Evolutionary conservation across 2,113 vertebrate genomes (phyloP).

Genomic region (Megaleporinus macrocephalus): DNA sequence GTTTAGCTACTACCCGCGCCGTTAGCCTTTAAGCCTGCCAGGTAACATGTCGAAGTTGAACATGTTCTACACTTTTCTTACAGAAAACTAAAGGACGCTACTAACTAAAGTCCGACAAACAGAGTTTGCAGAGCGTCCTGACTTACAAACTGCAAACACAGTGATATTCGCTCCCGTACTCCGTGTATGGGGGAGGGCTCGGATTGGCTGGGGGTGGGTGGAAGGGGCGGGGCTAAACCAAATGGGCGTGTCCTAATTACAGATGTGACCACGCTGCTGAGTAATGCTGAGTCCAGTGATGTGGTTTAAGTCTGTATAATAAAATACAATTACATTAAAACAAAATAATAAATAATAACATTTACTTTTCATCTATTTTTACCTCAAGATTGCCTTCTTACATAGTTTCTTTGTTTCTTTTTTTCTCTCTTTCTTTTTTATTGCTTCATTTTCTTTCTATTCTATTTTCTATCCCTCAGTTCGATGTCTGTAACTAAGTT

Average conservation of each 20-base stretch:
- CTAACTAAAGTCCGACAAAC: not conserved
- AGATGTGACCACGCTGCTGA: not conserved
- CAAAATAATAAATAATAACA: too few relatives aligned
- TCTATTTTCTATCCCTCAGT: too few relatives aligned
- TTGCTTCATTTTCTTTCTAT: too few relatives aligned
- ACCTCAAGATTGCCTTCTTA: too few relatives aligned
- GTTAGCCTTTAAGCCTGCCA: not conserved
- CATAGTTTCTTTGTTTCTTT: too few relatives aligned
- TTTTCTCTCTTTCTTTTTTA: too few relatives aligned
- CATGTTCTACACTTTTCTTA: not conserved
- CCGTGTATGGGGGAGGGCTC: constrained; percentile 17
- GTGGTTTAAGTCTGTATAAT: too few relatives aligned
- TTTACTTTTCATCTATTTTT: too few relatives aligned
- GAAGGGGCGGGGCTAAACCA: constrained; percentile 3
- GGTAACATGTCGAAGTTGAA: not conserved
- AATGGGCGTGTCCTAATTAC: not conserved
- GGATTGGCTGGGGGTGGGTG: constrained; percentile 51
- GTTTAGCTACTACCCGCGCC: not conserved
- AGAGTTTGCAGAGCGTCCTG: not conserved
- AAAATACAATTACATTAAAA: too few relatives aligned
- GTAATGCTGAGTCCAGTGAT: too few relatives aligned
- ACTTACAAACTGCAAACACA: constrained; percentile 14
- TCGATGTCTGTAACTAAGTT: too few relatives aligned
- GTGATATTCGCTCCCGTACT: not conserved
- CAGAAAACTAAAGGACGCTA: not conserved